Evolutionary conservation across 1,140 invertebrate genomes (phyloP).

Genomic region (Ceratitis capitata): DNA sequence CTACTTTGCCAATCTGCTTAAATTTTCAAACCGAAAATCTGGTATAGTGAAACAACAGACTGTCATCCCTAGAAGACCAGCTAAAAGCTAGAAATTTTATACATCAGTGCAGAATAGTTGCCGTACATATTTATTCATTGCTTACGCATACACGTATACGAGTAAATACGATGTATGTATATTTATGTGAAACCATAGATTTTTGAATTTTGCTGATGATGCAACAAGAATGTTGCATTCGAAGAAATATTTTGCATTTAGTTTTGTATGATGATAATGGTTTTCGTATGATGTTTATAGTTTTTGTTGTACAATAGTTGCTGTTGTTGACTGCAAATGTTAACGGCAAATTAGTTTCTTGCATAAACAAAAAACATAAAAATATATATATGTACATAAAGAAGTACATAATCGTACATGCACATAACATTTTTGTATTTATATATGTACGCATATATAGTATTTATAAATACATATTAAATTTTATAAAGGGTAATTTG

Average conservation of each 20-base stretch:
- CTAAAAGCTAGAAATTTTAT: no score
- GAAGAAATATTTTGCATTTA: neutral
- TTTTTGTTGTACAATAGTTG: neutral
- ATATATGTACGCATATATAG: neutral
- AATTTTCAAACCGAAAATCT: no score
- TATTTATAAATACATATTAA: neutral
- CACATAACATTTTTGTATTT: neutral
- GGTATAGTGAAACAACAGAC: no score
- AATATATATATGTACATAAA: neutral
- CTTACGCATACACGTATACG: no score
- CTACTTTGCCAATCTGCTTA: no score
- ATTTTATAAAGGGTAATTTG: no score
- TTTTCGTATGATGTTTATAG: neutral
- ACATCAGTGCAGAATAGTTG: no score
- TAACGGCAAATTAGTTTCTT: slow-evolving; percentile 14
- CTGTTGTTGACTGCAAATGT: neutral
- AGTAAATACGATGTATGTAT: neutral
- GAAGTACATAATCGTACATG: no score
- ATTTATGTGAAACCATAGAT: neutral
- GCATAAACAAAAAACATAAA: neutral
- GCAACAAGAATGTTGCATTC: neutral
- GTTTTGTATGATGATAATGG: no score
- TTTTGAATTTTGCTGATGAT: neutral
- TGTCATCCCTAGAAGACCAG: no score
- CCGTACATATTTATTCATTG: no score